phyloP scores from a whole-genome alignment of 2,797 vertebrate species.

The Semaprochilodus insignis region DNA sequence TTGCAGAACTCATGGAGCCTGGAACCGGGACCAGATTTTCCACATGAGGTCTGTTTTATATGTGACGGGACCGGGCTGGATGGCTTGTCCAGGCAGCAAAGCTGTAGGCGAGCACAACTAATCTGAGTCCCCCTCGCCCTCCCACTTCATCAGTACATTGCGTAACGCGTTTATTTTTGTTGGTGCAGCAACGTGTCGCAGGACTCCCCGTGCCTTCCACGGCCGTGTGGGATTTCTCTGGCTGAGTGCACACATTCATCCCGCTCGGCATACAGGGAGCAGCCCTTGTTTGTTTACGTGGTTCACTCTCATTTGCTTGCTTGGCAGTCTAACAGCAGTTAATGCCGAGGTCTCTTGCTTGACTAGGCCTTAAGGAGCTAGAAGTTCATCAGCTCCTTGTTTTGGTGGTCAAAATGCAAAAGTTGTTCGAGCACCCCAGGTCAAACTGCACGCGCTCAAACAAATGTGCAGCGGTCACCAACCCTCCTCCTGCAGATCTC shows the following conservation, averaged over 20 bases:
- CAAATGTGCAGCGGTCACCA: too few relatives aligned
- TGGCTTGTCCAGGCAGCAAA: constrained; percentile 46
- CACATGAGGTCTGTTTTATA: constrained; percentile 33
- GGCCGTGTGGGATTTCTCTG: constrained; percentile 35
- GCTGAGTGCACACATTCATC: constrained; percentile 46
- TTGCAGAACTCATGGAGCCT: background rate
- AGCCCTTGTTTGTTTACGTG: constrained; percentile 49
- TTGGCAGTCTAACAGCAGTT: constrained; percentile 47
- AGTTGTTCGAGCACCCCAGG: too few relatives aligned
- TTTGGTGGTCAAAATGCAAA: background rate
- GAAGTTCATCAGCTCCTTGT: background rate
- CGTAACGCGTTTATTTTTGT: constrained; percentile 55
- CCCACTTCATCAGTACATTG: constrained; percentile 57
- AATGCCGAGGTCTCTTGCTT: constrained; percentile 37
- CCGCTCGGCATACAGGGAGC: constrained; percentile 42
- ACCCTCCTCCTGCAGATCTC: too few relatives aligned
- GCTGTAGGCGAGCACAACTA: constrained; percentile 44
- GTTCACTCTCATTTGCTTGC: constrained; percentile 66
- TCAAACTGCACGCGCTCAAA: too few relatives aligned
- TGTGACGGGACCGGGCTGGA: background rate
- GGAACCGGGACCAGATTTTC: background rate
- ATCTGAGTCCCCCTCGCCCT: constrained; percentile 32
- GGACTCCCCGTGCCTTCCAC: constrained; percentile 22
- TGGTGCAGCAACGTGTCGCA: constrained; percentile 26
- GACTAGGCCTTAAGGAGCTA: constrained; percentile 5